phyloP scores from a whole-genome alignment of 1,140 invertebrate genomes.

The Bombus polaris region DNA sequence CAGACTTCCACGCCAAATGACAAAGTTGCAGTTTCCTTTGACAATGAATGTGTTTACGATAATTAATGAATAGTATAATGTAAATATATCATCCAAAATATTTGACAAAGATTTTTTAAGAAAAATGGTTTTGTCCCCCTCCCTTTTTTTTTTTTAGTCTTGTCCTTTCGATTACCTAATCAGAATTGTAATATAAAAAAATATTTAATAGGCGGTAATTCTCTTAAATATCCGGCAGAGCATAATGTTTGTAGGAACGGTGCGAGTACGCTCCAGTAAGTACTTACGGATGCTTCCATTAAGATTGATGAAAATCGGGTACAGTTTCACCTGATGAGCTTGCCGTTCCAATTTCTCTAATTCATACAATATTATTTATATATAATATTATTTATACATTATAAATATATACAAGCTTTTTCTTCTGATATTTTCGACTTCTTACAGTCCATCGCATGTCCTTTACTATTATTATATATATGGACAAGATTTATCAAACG shows the following conservation, averaged over 20 bases:
- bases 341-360: conserved; percentile 19
- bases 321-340: conserved; percentile 1
- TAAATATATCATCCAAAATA: background rate
- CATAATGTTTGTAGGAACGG: background rate
- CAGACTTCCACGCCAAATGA: background rate
- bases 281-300: conserved; percentile 33
- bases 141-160: background rate
- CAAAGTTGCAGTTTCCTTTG: background rate
- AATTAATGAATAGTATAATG: background rate
- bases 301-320: conserved; percentile 36
- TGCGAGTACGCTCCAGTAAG: background rate
- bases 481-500: background rate
- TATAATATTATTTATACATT: background rate
- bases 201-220: background rate
- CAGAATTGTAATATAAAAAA: background rate
- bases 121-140: background rate
- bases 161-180: background rate
- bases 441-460: background rate
- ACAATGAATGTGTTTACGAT: background rate
- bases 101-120: too few relatives aligned
- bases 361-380: background rate
- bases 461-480: too few relatives aligned
- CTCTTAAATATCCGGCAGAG: background rate
- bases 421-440: background rate
- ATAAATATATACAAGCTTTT: background rate